Evolutionary conservation across 2,888 invertebrate species (phyloP), one percentile per base, ranked within the genome.

Genomic region (Brenthis hecate): DNA sequence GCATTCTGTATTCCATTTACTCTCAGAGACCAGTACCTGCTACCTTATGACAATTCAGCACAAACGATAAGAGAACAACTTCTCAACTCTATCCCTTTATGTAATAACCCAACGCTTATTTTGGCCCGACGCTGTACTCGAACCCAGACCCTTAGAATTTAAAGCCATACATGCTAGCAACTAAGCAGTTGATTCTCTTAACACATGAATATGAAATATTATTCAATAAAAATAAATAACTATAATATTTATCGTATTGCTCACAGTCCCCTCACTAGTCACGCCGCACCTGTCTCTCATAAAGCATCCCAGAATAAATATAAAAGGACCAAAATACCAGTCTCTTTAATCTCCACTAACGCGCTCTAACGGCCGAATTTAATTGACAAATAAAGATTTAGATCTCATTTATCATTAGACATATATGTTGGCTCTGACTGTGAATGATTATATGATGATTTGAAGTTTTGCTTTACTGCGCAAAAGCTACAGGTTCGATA

Each of bases 281-380:
- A 3, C 54, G n/a, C 65, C 69, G 73, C 85, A 85, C 86, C 85
- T 85, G 85, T 82, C 81, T 65, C 78, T 78, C 85, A 85, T 85
- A 85, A 85, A 85, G 70, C 78, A 85, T 82, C 74, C 71, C 77
- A 66, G 75, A 78, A 77, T 79, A 83, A 84, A 83, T 78, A 82
- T 78, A 84, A 85, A 82, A 81, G 76, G 79, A 81, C 81, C 73
- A 77, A 76, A 78, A 77, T 81, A 78, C 80, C 76, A 64, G 61
- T 72, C 75, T 75, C 77, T 83, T 83, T 84, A 81, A 84, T 83
- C 84, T 83, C 74, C 75, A 77, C 80, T 84, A 82, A 84, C 76
- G 74, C 75, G 73, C 72, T 70, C 73, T 69, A 74, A 56, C 74
- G 73, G 69, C 53, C 72, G 73, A 67, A 69, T 75, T 77, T 77